phyloP scores from a whole-genome alignment of 35 echinoderm and acorn worm genomes.

The Heliocidaris tuberculata region DNA sequence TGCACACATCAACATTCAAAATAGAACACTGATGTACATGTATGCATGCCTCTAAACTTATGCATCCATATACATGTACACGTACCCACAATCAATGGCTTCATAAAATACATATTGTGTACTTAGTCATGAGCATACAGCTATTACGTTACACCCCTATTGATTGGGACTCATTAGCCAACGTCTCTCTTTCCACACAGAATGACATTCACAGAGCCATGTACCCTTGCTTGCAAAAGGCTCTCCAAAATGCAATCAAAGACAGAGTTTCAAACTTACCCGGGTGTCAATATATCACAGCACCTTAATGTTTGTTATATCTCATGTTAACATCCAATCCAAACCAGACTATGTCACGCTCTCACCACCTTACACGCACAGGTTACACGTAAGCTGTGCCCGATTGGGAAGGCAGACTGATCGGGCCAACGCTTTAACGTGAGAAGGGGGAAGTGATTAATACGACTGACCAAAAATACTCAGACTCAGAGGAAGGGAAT shows the following conservation, averaged over 20 bases:
- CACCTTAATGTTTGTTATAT: not conserved
- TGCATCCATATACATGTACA: not conserved
- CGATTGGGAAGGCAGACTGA: not conserved
- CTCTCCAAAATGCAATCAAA: not conserved
- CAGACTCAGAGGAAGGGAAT: not conserved
- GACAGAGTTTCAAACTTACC: not conserved
- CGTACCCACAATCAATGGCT: not conserved
- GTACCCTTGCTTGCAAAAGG: not conserved
- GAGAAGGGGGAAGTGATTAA: constrained; percentile 43
- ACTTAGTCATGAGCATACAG: not conserved
- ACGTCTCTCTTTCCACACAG: not conserved
- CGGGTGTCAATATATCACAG: not conserved
- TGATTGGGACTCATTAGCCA: not conserved
- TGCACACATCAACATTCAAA: not conserved
- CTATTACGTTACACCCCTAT: not conserved
- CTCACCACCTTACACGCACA: not conserved
- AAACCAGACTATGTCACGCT: not conserved
- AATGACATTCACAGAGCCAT: not conserved
- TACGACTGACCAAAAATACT: constrained; percentile 6
- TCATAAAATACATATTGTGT: not conserved
- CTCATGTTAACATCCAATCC: not conserved
- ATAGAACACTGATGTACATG: not conserved
- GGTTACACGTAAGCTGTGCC: not conserved
- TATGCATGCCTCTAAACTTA: not conserved
- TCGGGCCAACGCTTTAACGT: not conserved